Base-by-base conservation (phyloP, 2,797 vertebrate species). In the Sebastes hubbsi region DNA sequence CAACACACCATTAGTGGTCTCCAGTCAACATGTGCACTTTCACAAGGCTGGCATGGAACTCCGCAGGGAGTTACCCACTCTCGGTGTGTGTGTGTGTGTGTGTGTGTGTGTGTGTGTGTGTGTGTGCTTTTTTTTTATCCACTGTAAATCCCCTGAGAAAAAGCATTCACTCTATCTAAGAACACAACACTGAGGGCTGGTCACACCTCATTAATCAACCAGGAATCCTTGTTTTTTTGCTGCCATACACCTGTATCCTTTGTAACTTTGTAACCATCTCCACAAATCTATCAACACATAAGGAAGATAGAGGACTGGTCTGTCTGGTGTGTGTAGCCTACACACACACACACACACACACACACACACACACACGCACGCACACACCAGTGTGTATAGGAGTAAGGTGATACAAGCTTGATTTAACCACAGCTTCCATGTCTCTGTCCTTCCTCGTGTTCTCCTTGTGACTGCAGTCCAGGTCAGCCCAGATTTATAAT, bases 141-240 rank as follows among this genome's bases (percentile, higher is more conserved):
- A 11, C 68, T 82, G 80, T 65, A 62, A 88, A 84, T 82, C 87
- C 84, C 81, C 29, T 64, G 84, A 84, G 85, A 81, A 82, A 86
- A 89, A 81, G 64, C 65, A 78, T 83, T 83, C 77, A 67, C 81
- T 91, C 77, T 65, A 61, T 85, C 84, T 74, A 64, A 72, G 49
- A 87, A 88, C 71, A 88, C 76, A 88, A 83, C 80, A 74, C 72
- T 70, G 76, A 91, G 78, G 72, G 80, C 81, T 73, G 85, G 90
- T 89, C 90, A 89, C 83, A 89, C 90, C 84, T 90, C 80, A 93
- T 91, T 93, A 91, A 91, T 93, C 89, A 92, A 82, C 77, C 27
- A 80, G 64, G 64, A 90, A 87, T 86, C 69, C 67, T 82, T 86
- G 69, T 83, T 89, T 92, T 66, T 86, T 76, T 59, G 70, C 61